A percentile compares a stretch with the other conserved stretches of the same genome.
Evolutionary conservation across 2,888 invertebrate species (phyloP).

Genomic region (Latheticus oryzae): DNA sequence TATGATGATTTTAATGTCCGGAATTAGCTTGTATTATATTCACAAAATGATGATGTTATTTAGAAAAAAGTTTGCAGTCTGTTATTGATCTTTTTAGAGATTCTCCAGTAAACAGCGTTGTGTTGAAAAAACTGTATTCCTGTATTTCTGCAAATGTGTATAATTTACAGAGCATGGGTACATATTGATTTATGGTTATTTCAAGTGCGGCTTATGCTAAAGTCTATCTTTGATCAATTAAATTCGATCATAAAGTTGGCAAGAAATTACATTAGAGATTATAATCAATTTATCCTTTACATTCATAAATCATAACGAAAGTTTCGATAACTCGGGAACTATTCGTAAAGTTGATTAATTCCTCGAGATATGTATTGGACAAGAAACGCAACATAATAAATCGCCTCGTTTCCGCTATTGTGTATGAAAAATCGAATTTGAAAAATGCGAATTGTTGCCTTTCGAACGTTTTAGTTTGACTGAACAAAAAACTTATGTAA

Average conservation of each 20-base stretch:
- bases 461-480: conserved; percentile 4
- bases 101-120: too few species aligned
- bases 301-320: conserved; percentile 30
- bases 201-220: conserved; percentile 9
- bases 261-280: conserved; percentile 16
- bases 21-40: too few species aligned
- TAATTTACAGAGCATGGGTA: too few species aligned
- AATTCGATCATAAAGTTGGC: conserved; percentile 9
- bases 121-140: too few species aligned
- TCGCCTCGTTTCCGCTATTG: conserved; percentile 11
- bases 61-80: too few species aligned
- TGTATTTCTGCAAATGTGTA: too few species aligned
- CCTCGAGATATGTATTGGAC: conserved; percentile 15
- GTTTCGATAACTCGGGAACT: conserved; percentile 30
- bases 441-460: conserved; percentile 11
- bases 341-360: conserved; percentile 25
- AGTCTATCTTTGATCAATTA: conserved; percentile 8
- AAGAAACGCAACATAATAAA: conserved; percentile 20
- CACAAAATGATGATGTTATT: too few species aligned
- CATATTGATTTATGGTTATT: conserved; percentile 9
- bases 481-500: conserved; percentile 35
- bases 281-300: conserved; percentile 18
- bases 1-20: too few species aligned
- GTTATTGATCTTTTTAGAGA: too few species aligned
- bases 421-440: conserved; percentile 20